phyloP scores from a whole-genome alignment of 2,113 vertebrate genomes.

The Amazona vittata region DNA sequence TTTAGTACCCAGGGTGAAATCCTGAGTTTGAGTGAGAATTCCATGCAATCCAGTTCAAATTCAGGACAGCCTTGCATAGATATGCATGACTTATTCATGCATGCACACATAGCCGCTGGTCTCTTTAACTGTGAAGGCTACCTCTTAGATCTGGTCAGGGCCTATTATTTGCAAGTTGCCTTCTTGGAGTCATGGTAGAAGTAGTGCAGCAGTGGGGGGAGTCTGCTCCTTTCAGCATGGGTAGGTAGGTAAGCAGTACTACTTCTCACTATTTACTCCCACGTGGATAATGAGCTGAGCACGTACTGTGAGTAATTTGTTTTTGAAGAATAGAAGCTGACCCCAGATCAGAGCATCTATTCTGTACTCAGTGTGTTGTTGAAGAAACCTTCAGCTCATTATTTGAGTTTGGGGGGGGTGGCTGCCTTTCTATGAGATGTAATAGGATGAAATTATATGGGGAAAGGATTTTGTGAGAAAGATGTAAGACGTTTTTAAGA shows the following conservation, averaged over 20 bases:
- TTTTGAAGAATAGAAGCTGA: slow-evolving; percentile 36
- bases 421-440: background rate
- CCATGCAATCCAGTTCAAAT: background rate
- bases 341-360: slow-evolving; percentile 3
- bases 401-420: background rate
- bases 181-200: background rate
- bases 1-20: background rate
- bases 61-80: background rate
- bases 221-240: background rate
- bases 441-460: background rate
- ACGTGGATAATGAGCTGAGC: slow-evolving; percentile 27
- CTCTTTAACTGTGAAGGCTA: background rate
- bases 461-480: background rate
- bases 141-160: background rate
- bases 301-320: slow-evolving; percentile 36
- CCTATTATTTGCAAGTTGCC: background rate
- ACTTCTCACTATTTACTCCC: background rate
- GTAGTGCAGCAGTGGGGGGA: background rate
- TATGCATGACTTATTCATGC: background rate
- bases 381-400: background rate
- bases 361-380: background rate
- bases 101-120: background rate
- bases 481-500: background rate
- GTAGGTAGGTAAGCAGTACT: slow-evolving; percentile 6
- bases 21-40: background rate